Conservation (phyloP, 2,888 invertebrate species). For the Mimumesa dahlbomi region DNA sequence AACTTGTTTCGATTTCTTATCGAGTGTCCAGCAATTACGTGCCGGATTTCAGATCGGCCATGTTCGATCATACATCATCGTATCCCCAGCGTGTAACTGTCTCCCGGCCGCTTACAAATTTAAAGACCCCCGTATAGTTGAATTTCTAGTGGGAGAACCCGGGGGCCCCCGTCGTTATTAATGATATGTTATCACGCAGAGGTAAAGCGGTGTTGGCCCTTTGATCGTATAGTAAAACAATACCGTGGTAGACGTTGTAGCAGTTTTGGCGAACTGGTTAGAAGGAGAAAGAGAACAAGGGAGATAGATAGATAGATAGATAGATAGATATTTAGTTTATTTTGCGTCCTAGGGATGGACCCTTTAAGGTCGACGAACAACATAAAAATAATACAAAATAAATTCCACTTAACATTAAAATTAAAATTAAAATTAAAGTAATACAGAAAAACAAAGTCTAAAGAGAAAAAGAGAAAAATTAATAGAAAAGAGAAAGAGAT, state of each 20-base stretch:
- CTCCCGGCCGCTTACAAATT: slow-evolving; percentile 22
- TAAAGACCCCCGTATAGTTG: slow-evolving; percentile 23
- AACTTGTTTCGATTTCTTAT: not conserved
- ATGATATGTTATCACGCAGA: slow-evolving; percentile 56
- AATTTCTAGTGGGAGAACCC: slow-evolving; percentile 25
- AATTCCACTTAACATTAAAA: too few relatives aligned
- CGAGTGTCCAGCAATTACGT: not conserved
- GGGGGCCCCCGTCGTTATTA: slow-evolving; percentile 31
- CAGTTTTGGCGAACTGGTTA: not conserved
- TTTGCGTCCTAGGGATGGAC: too few relatives aligned
- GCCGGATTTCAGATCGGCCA: not conserved
- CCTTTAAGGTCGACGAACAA: too few relatives aligned
- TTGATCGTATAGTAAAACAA: slow-evolving; percentile 53
- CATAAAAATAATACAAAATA: too few relatives aligned
- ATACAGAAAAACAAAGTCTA: too few relatives aligned
- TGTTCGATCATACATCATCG: slow-evolving; percentile 13
- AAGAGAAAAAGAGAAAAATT: too few relatives aligned
- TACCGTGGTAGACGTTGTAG: slow-evolving; percentile 1
- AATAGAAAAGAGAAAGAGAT: too few relatives aligned
- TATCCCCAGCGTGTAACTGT: slow-evolving; percentile 1
- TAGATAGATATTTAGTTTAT: slow-evolving; percentile 45
- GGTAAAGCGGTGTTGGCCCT: slow-evolving; percentile 36
- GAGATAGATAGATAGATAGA: slow-evolving; percentile 7
- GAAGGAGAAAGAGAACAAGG: not conserved
- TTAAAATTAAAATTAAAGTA: too few relatives aligned